A percentile compares a stretch with the other conserved stretches of the same genome.
These are phyloP conservation scores for Fukomys damarensis DNA, from an alignment of 2,113 vertebrate genomes.

Conservation along the genomic window DNA sequence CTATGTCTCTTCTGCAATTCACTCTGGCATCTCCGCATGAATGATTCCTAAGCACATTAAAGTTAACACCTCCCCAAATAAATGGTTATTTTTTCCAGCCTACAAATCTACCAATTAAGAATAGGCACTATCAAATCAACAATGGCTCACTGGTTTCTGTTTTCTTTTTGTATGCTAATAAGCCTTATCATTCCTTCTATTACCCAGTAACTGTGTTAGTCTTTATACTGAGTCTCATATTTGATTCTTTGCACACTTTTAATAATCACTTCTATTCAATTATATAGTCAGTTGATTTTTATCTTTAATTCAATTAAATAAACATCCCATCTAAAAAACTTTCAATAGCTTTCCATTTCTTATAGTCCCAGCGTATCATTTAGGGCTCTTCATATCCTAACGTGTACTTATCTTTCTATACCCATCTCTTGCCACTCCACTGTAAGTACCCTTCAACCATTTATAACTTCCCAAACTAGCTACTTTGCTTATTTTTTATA, in stretches of 20 bases:
- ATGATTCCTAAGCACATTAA: neutral
- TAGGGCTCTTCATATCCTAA: neutral
- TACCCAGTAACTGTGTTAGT: neutral
- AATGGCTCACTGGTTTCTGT: neutral
- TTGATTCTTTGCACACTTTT: neutral
- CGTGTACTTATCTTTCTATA: slow-evolving; percentile 3
- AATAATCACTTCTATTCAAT: neutral
- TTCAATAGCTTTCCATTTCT: neutral
- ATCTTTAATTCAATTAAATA: neutral
- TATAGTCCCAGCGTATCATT: neutral
- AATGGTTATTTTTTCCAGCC: neutral
- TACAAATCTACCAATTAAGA: neutral
- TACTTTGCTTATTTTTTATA: neutral
- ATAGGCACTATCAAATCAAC: neutral
- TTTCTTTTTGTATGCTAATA: neutral
- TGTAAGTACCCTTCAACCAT: neutral
- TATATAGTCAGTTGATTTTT: slow-evolving; percentile 14
- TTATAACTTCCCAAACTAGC: neutral
- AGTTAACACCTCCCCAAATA: neutral
- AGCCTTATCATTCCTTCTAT: neutral
- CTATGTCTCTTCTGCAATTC: neutral
- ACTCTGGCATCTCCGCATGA: neutral
- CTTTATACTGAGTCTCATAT: neutral
- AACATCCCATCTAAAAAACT: neutral
- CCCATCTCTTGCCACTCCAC: neutral